Base-by-base conservation (phyloP, 1,140 invertebrate species). In the Dendrolimus punctatus region DNA sequence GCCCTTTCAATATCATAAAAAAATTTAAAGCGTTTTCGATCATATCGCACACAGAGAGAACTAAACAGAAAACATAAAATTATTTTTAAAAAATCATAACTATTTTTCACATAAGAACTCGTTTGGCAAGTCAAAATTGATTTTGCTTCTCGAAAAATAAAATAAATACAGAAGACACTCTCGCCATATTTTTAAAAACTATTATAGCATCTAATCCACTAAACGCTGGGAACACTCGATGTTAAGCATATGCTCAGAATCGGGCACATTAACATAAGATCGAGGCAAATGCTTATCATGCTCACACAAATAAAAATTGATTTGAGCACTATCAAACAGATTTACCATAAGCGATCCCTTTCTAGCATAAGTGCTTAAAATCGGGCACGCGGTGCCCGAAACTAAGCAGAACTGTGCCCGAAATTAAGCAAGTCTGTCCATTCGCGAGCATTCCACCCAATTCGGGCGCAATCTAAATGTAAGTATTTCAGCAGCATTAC, bases 111-210 rank as follows among this genome's bases (percentile, higher is more conserved):
- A 58, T 58, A 58, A 57, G 52, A 55, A 58, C 49, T 58, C 57
- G 44, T 44, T 58, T 58, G 60, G 60, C 60, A 62, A 62, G 60
- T 51, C 39, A 57, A 36, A 51, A 47, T 8, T 41, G 23, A 57
- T 46, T 48, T 38, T 44, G 7, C 50, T 45, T 49, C 6, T 7
- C 9, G 41, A 6, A 44, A 47, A 52, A 43, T 37, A 49, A 52
- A 55, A 4, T 53, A n/a, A 49, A 41, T 23, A 23, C 23, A 23
- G 23, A 23, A 23, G 23, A 23, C 23, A 23, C 23, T n/a, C n/a
- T 23, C 23, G 23, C 46, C 41, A 9, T 53, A 23, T 23, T 23
- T 23, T 23, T 40, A 43, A 48, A 41, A 47, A 52, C 46, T 60
- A 56, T 46, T n/a, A 55, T 52, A 55, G 57, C 52, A 8, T 60